Conservation (phyloP, 1,140 invertebrate species). For the Streblospio benedicti region DNA sequence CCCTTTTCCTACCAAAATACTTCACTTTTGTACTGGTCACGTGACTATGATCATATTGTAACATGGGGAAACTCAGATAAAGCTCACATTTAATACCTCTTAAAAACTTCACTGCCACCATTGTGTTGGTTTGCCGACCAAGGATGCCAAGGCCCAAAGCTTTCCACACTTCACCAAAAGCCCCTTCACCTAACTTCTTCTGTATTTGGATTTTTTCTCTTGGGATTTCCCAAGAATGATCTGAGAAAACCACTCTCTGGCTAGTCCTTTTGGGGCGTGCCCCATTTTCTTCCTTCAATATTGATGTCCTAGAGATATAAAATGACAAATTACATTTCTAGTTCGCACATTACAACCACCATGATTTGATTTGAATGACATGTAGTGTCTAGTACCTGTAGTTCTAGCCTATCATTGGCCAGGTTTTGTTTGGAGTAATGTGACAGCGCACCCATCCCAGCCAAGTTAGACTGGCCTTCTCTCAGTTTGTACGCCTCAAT, state of each 20-base stretch:
- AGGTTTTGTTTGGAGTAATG: not conserved
- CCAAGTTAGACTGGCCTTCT: not conserved
- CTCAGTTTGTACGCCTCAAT: not conserved
- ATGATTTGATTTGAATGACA: not conserved
- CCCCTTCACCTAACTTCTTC: not conserved
- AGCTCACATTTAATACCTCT: not conserved
- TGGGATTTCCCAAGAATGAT: not conserved
- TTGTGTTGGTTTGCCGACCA: not conserved
- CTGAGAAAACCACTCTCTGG: not conserved
- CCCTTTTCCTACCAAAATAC: too few relatives aligned
- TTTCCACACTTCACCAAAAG: not conserved
- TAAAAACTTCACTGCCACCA: not conserved
- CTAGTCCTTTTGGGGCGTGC: not conserved
- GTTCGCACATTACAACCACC: not conserved
- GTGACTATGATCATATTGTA: too few relatives aligned
- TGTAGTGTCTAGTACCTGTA: not conserved
- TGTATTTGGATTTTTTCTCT: not conserved
- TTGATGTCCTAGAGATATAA: not conserved
- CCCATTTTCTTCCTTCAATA: not conserved
- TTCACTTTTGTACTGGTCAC: not conserved
- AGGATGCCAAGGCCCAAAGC: not conserved
- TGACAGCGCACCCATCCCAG: not conserved
- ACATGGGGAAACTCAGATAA: not conserved
- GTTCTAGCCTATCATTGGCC: not conserved
- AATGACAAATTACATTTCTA: not conserved